A percentile compares a stretch with the other conserved stretches of the same genome.
Evolutionary conservation across 2,113 vertebrate species (phyloP).

Genomic region (Electrona antarctica): DNA sequence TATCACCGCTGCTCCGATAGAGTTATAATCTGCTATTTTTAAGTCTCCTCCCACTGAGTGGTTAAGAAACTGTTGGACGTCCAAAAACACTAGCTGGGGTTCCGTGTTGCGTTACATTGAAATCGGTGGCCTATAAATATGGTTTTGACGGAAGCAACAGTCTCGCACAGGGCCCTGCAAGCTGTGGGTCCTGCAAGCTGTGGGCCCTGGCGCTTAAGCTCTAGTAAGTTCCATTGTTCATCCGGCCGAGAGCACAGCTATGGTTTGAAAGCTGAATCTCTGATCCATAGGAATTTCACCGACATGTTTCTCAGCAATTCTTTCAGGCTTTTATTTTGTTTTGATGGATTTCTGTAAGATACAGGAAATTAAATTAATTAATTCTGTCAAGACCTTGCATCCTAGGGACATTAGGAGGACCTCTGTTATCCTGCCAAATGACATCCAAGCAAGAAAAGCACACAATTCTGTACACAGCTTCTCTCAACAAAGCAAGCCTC

Average conservation of each 20-base stretch:
- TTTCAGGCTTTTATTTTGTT: slow-evolving; percentile 10
- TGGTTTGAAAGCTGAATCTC: slow-evolving; percentile 10
- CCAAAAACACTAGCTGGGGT: too few species aligned
- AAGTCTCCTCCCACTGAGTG: too few species aligned
- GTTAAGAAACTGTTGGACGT: too few species aligned
- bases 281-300: slow-evolving; percentile 1
- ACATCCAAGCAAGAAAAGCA: not conserved
- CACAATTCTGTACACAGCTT: not conserved
- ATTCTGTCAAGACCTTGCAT: not conserved
- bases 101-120: too few species aligned
- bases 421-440: not conserved
- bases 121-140: too few species aligned
- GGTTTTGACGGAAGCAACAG: too few species aligned
- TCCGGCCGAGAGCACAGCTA: not conserved
- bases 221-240: too few species aligned
- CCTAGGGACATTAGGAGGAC: not conserved
- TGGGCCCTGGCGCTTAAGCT: too few species aligned
- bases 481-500: not conserved
- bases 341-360: not conserved
- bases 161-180: too few species aligned
- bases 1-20: too few species aligned
- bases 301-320: slow-evolving; percentile 17
- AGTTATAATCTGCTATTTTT: too few species aligned
- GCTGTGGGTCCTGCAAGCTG: too few species aligned
- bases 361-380: slow-evolving; percentile 45